These are phyloP conservation scores for Aphelinus atriplicis DNA, from an alignment of 1,140 invertebrate genomes.

Conservation along the genomic window DNA sequence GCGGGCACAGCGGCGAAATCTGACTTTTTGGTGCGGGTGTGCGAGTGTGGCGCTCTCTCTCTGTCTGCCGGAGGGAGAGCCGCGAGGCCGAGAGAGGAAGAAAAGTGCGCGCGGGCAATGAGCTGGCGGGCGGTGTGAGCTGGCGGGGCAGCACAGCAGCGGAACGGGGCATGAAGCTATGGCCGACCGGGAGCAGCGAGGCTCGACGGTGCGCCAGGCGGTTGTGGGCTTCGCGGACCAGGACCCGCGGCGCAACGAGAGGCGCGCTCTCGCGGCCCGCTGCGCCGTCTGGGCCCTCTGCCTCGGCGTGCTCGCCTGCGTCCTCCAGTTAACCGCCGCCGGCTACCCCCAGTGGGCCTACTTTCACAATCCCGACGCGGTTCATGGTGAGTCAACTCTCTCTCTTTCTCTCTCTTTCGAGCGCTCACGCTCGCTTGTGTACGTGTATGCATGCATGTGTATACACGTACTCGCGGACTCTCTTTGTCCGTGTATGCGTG, in stretches of 20 bases:
- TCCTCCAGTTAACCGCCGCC: conserved; percentile 74
- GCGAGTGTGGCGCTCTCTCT: background rate
- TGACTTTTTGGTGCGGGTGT: too few species aligned
- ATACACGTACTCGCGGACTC: too few species aligned
- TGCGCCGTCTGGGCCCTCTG: conserved; percentile 75
- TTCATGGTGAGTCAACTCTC: conserved; percentile 59
- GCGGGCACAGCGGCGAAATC: too few species aligned
- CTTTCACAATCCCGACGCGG: conserved; percentile 71
- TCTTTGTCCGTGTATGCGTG: background rate
- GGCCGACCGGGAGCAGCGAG: conserved; percentile 54
- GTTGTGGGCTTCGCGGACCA: conserved; percentile 56
- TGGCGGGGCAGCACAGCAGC: too few species aligned
- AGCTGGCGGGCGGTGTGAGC: conserved; percentile 16
- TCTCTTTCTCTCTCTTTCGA: background rate
- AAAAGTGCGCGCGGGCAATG: conserved; percentile 47
- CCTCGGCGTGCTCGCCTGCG: conserved; percentile 80
- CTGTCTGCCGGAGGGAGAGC: background rate
- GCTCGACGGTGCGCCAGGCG: conserved; percentile 57
- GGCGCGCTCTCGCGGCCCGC: conserved; percentile 60
- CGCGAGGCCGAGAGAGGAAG: conserved; percentile 24
- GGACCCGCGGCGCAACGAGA: conserved; percentile 57
- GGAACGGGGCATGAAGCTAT: conserved; percentile 49
- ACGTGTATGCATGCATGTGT: background rate
- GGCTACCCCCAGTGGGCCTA: conserved; percentile 84
- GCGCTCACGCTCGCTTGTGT: background rate